phyloP scores from a whole-genome alignment of 2,888 invertebrate species.

The Pristionchus arcanus region DNA sequence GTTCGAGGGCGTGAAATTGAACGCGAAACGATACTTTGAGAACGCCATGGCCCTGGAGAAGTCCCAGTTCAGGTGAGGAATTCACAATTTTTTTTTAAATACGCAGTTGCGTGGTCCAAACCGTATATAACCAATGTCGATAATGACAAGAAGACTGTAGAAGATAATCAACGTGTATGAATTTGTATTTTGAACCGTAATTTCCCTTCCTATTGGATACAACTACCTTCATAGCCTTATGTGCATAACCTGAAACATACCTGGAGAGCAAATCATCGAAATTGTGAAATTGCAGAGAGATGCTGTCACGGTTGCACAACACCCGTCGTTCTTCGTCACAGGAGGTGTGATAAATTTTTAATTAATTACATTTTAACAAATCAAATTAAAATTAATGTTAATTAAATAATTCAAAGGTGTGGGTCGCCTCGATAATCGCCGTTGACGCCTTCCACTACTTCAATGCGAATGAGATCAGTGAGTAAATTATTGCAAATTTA shows the following conservation, averaged over 20 bases:
- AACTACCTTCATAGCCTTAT: not conserved
- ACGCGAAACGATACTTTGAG: slow-evolving; percentile 70
- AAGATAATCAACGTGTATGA: no score
- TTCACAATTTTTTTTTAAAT: no score
- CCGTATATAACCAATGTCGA: no score
- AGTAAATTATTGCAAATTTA: not conserved
- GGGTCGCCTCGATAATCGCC: slow-evolving; percentile 70
- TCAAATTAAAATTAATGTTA: no score
- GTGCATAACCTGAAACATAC: not conserved
- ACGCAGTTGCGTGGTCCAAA: no score
- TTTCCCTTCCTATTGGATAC: no score
- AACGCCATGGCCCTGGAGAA: slow-evolving; percentile 69
- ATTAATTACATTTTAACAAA: no score
- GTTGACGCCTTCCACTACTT: slow-evolving; percentile 74
- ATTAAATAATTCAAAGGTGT: slow-evolving; percentile 57
- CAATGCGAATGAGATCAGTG: slow-evolving; percentile 72
- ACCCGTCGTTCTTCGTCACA: slow-evolving; percentile 42
- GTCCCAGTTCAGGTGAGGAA: slow-evolving; percentile 62
- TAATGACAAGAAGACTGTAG: no score
- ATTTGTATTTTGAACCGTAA: no score
- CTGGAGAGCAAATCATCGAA: not conserved
- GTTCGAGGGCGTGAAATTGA: slow-evolving; percentile 68
- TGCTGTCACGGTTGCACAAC: slow-evolving; percentile 61
- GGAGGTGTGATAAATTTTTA: not conserved
- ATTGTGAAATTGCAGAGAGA: slow-evolving; percentile 56